Percentiles rank a stretch among this genome's conserved stretches.
phyloP scores from a whole-genome alignment of 1,140 invertebrate species.

The Polypedilum vanderplanki region DNA sequence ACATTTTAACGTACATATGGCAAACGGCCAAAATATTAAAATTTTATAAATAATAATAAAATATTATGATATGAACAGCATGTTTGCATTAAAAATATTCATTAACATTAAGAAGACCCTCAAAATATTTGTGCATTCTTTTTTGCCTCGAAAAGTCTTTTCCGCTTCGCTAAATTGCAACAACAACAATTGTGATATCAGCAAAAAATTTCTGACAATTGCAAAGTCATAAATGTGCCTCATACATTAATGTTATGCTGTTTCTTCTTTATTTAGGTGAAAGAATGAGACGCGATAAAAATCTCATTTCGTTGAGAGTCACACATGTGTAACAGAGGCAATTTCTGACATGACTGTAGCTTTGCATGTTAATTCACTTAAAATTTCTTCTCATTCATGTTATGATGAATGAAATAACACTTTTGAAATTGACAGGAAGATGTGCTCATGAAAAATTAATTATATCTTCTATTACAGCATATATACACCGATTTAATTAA shows the following conservation, averaged over 20 bases:
- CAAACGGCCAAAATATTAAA: background rate
- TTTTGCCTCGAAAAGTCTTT: background rate
- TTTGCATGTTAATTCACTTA: background rate
- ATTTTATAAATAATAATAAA: too few relatives aligned
- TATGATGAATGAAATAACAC: background rate
- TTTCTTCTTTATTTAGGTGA: background rate
- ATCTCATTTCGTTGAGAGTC: background rate
- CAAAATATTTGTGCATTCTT: background rate
- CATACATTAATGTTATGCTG: background rate
- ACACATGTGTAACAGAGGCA: background rate
- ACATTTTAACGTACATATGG: background rate
- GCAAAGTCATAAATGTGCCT: background rate
- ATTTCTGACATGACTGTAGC: background rate
- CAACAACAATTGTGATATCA: background rate
- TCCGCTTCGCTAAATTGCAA: slow-evolving; percentile 1
- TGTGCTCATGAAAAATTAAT: background rate
- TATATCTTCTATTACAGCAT: background rate
- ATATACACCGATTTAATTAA: background rate
- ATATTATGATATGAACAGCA: background rate
- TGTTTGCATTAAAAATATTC: background rate
- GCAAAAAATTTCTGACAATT: background rate
- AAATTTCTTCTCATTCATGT: background rate
- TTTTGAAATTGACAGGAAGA: background rate
- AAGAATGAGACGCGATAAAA: background rate
- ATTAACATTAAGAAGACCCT: background rate